Evolutionary conservation across 37 sponge, comb jelly and placozoan genomes (phyloP).

Genomic region (Corticium candelabrum): DNA sequence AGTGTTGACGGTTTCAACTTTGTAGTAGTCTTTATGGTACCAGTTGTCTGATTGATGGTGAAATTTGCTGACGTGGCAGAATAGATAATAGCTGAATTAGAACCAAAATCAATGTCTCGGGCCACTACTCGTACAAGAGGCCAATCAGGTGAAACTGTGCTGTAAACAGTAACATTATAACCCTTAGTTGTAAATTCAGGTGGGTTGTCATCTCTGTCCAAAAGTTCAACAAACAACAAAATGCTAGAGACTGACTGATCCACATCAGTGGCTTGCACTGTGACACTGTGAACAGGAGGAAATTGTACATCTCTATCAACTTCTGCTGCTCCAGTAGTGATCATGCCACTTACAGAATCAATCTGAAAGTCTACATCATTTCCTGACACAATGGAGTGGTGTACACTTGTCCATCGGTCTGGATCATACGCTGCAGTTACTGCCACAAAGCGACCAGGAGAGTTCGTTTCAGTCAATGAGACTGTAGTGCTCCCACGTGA

Average conservation of each 20-base stretch:
- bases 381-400: not conserved
- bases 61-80: not conserved
- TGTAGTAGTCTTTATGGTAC: not conserved
- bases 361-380: not conserved
- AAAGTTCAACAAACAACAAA: not conserved
- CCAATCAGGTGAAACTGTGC: not conserved
- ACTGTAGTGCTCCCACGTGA: not conserved
- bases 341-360: not conserved
- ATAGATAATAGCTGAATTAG: not conserved
- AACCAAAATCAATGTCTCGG: not conserved
- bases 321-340: not conserved
- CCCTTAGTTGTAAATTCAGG: not conserved
- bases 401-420: not conserved
- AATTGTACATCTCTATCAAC: not conserved
- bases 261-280: not conserved
- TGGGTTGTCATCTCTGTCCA: not conserved
- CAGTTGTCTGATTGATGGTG: not conserved
- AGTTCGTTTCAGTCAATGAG: not conserved
- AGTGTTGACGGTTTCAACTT: not conserved
- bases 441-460: not conserved
- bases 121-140: not conserved
- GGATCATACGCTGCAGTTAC: not conserved
- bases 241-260: not conserved
- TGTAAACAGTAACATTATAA: not conserved
- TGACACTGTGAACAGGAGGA: not conserved